Percentiles rank a stretch among this genome's conserved stretches.
phyloP scores from a whole-genome alignment of 1,140 invertebrate species.

The Papilio aristodemus region DNA sequence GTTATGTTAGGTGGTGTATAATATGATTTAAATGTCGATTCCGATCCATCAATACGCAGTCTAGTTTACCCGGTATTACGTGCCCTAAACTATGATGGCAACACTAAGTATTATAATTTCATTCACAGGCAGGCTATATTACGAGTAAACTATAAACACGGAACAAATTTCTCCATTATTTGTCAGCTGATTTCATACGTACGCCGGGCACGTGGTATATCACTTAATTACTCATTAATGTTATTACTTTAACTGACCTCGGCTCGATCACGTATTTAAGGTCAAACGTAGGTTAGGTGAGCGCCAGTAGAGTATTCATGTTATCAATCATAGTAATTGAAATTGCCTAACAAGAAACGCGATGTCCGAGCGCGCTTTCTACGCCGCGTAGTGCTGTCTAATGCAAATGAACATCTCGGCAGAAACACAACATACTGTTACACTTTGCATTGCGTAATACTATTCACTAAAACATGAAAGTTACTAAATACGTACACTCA shows the following conservation, averaged over 20 bases:
- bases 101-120: neutral
- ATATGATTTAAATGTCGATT: too few relatives aligned
- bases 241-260: slow-evolving; percentile 10
- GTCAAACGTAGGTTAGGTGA: neutral
- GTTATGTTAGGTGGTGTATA: too few relatives aligned
- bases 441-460: slow-evolving; percentile 27
- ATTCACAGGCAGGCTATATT: neutral
- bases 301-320: neutral
- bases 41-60: too few relatives aligned
- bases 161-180: neutral
- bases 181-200: slow-evolving; percentile 17
- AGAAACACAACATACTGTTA: slow-evolving; percentile 16
- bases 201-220: slow-evolving; percentile 6
- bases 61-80: too few relatives aligned
- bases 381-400: neutral
- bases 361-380: slow-evolving; percentile 1
- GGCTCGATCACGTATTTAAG: slow-evolving; percentile 13
- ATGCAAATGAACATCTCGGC: slow-evolving; percentile 22
- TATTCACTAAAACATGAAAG: slow-evolving; percentile 23
- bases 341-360: slow-evolving; percentile 3
- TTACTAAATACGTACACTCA: slow-evolving; percentile 25
- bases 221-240: slow-evolving; percentile 12
- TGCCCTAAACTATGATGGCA: too few relatives aligned
- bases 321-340: slow-evolving; percentile 20
- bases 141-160: neutral